Evolutionary conservation across 1,140 invertebrate species (phyloP).

Genomic region (Hyphantria cunea): DNA sequence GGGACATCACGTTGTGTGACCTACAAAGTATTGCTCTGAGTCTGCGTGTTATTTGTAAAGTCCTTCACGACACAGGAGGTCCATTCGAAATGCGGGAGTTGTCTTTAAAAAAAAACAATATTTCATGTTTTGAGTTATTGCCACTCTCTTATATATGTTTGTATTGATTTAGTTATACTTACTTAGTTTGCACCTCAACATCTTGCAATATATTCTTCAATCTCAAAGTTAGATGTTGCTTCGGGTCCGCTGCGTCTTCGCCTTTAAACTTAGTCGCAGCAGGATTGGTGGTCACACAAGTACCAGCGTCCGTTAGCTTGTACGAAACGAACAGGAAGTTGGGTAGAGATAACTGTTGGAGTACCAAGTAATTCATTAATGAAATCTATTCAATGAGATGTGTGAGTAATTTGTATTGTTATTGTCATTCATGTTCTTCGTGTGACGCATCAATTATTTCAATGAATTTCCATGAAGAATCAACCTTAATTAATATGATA

Average conservation of each 20-base stretch:
- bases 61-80: too few relatives aligned
- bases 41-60: too few relatives aligned
- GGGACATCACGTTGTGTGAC: too few relatives aligned
- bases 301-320: constrained; percentile 86
- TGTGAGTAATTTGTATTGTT: constrained; percentile 1
- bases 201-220: constrained; percentile 93
- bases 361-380: constrained; percentile 2
- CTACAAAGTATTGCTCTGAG: too few relatives aligned
- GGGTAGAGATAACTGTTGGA: constrained; percentile 90
- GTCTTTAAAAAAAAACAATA: too few relatives aligned
- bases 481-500: too few relatives aligned
- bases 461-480: too few relatives aligned
- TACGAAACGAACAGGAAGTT: constrained; percentile 96
- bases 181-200: constrained; percentile 95
- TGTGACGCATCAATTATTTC: too few relatives aligned
- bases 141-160: too few relatives aligned
- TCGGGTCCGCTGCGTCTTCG: constrained; percentile 85
- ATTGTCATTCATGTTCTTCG: too few relatives aligned
- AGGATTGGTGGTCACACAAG: constrained; percentile 90
- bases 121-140: too few relatives aligned
- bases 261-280: constrained; percentile 83
- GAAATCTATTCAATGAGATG: neutral
- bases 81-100: too few relatives aligned
- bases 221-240: constrained; percentile 85
- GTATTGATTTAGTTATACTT: constrained; percentile 42